phyloP scores from a whole-genome alignment of 2,797 vertebrate genomes.

The Paguma larvata region DNA sequence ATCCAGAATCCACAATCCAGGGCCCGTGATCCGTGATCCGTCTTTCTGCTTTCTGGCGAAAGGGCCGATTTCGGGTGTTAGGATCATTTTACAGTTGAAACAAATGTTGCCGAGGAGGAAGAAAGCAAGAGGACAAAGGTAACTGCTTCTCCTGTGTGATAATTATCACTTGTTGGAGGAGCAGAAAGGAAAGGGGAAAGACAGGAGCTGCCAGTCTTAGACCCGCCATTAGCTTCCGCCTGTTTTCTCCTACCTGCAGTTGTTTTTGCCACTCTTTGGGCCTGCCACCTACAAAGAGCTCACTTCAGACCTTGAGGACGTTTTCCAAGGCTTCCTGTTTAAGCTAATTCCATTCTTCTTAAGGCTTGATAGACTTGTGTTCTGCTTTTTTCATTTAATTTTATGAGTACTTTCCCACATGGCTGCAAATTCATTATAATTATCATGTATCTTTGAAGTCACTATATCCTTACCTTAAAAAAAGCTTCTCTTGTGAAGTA shows the following conservation, averaged over 20 bases:
- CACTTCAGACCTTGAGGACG: not conserved
- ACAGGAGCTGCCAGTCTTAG: not conserved
- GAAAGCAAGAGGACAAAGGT: not conserved
- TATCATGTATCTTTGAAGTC: not conserved
- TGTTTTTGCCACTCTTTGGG: not conserved
- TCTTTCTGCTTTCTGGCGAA: not conserved
- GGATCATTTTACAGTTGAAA: not conserved
- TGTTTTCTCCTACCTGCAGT: not conserved
- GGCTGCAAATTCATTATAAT: not conserved
- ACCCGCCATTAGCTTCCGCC: not conserved
- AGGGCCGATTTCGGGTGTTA: not conserved
- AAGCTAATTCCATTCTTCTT: not conserved
- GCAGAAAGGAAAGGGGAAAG: not conserved
- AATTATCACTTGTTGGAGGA: not conserved
- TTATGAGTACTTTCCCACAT: not conserved
- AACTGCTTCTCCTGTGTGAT: not conserved
- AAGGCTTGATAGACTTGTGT: not conserved
- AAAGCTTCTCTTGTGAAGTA: not conserved
- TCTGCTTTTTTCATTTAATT: not conserved
- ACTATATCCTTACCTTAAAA: not conserved
- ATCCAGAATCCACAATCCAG: not conserved
- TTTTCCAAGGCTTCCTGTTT: not conserved
- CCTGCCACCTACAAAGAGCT: not conserved
- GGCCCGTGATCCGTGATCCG: not conserved
- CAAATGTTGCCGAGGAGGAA: not conserved